Percentiles rank a stretch among this genome's conserved stretches.
phyloP scores from a whole-genome alignment of 2,113 vertebrate species.

The Eira barbara region DNA sequence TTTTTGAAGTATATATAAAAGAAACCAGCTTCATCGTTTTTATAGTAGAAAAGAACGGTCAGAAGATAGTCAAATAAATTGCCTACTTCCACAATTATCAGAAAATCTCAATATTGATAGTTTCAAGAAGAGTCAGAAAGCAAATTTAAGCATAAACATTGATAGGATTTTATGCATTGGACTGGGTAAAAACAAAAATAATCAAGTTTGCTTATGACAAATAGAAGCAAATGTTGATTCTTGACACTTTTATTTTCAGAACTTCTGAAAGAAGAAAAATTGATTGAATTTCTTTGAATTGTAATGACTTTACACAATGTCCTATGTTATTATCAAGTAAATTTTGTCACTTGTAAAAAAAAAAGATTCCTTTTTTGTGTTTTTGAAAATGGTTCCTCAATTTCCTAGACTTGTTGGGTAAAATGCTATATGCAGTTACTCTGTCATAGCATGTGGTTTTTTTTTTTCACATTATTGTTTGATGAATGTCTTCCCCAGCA shows the following conservation, averaged over 20 bases:
- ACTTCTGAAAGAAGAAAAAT: background rate
- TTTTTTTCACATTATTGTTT: background rate
- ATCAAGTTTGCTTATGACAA: background rate
- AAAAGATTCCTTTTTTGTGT: background rate
- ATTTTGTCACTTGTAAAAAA: background rate
- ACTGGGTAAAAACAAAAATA: background rate
- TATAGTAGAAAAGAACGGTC: background rate
- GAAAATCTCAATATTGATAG: background rate
- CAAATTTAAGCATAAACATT: background rate
- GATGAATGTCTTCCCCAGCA: background rate
- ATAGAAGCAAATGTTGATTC: background rate
- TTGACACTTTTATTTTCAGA: background rate
- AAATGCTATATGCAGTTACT: background rate
- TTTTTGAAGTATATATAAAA: background rate
- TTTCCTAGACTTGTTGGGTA: background rate
- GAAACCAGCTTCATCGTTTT: no score
- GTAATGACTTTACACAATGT: background rate
- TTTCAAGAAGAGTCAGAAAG: background rate
- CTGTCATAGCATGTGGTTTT: background rate
- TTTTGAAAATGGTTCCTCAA: background rate
- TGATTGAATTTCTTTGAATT: background rate
- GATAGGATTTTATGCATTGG: background rate
- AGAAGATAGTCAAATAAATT: background rate
- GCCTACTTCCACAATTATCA: background rate
- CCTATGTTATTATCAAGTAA: background rate